Conservation (phyloP, 1,140 invertebrate species). For the Lasioglossum baleicum region DNA sequence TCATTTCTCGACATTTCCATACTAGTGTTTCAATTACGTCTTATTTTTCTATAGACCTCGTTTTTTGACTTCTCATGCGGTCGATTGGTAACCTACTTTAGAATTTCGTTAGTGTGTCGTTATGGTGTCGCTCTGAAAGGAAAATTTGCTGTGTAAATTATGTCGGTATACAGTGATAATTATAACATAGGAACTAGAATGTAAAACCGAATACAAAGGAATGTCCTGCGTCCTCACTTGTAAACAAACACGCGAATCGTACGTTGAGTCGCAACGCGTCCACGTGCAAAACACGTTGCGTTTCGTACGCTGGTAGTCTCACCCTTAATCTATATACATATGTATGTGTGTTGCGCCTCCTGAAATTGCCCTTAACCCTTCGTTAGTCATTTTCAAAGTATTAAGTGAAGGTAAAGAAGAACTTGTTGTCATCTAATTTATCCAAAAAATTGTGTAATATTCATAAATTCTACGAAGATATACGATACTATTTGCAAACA, state of each 20-base stretch:
- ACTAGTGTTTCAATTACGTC: too few relatives aligned
- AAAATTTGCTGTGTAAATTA: conserved; percentile 1
- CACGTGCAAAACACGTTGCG: conserved; percentile 57
- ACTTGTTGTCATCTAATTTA: too few relatives aligned
- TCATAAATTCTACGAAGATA: too few relatives aligned
- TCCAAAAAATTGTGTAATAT: too few relatives aligned
- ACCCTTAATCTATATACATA: conserved; percentile 13
- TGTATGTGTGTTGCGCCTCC: conserved; percentile 3
- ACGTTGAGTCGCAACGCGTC: conserved; percentile 40
- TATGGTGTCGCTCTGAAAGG: not conserved
- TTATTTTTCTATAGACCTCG: too few relatives aligned
- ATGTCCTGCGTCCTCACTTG: conserved; percentile 53
- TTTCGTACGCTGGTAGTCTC: conserved; percentile 24
- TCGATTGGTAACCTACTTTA: conserved; percentile 42
- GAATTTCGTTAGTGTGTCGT: conserved; percentile 21
- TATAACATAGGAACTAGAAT: too few relatives aligned
- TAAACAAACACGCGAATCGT: conserved; percentile 55
- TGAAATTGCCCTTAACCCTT: conserved; percentile 28
- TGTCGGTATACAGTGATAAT: too few relatives aligned
- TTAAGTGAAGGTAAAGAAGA: not conserved
- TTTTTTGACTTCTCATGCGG: conserved; percentile 6
- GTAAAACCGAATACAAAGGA: conserved; percentile 31
- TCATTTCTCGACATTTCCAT: too few relatives aligned
- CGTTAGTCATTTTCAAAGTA: too few relatives aligned
- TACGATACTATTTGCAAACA: too few relatives aligned